A percentile compares a stretch with the other conserved stretches of the same genome.
Conservation (phyloP, 2,113 vertebrate genomes). For the Embiotoca jacksoni region DNA sequence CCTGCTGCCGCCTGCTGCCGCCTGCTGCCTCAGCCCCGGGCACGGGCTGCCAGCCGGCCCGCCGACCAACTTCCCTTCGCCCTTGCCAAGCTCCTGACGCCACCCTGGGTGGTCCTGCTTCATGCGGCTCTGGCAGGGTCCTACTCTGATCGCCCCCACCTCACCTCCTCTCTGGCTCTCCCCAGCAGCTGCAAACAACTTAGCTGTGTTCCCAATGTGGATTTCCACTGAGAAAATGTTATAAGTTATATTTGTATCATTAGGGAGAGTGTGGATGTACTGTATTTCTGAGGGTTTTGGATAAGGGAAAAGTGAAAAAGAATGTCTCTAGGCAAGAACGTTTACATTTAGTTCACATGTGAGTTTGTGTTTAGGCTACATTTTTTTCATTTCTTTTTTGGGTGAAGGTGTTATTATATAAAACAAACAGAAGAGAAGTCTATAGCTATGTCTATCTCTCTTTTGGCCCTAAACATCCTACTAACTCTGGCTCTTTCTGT, state of each 20-base stretch:
- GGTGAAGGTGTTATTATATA: constrained; percentile 22
- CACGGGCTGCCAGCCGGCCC: constrained; percentile 73
- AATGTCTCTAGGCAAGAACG: constrained; percentile 58
- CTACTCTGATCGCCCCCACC: constrained; percentile 46
- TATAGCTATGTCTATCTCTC: no score
- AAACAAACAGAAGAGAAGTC: no score
- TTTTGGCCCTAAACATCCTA: background rate
- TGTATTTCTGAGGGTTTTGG: constrained; percentile 69
- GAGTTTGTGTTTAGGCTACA: constrained; percentile 42
- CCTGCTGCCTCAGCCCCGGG: constrained; percentile 74
- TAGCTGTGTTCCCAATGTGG: constrained; percentile 77
- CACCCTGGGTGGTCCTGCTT: constrained; percentile 85
- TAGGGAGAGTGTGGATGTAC: constrained; percentile 71
- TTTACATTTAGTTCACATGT: constrained; percentile 67
- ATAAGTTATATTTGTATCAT: constrained; percentile 77
- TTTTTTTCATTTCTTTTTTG: constrained; percentile 43
- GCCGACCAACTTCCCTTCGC: constrained; percentile 77
- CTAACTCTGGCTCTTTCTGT: constrained; percentile 13
- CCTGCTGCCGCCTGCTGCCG: constrained; percentile 65
- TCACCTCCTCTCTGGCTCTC: constrained; percentile 58
- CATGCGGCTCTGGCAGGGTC: constrained; percentile 80
- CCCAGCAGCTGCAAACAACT: constrained; percentile 76
- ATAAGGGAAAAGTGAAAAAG: constrained; percentile 63
- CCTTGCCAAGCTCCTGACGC: constrained; percentile 83
- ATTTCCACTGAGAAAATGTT: constrained; percentile 73